A percentile compares a stretch with the other conserved stretches of the same genome.
phyloP scores from a whole-genome alignment of 2,888 invertebrate species.

The Rhamnusium bicolor region DNA sequence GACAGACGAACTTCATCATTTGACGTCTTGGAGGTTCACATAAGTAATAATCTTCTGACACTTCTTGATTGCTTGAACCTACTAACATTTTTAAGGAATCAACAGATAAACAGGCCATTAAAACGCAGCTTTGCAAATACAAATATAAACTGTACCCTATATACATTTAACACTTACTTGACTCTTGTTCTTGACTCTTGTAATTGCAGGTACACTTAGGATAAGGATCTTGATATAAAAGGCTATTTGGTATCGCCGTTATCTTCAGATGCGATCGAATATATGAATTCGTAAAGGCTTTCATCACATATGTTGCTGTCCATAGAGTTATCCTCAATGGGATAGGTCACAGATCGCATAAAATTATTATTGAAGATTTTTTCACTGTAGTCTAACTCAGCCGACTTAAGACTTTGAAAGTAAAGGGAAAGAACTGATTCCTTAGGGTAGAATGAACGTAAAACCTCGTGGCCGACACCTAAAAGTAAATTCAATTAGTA shows the following conservation, averaged over 20 bases:
- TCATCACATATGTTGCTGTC: slow-evolving; percentile 46
- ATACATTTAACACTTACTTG: background rate
- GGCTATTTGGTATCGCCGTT: slow-evolving; percentile 53
- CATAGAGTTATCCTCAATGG: slow-evolving; percentile 5
- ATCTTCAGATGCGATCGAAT: slow-evolving; percentile 31
- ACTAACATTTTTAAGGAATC: background rate
- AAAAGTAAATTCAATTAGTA: no score
- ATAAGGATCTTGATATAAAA: slow-evolving; percentile 64
- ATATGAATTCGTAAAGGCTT: slow-evolving; percentile 43
- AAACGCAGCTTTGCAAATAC: no score
- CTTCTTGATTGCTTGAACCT: background rate
- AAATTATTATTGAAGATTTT: slow-evolving; percentile 33
- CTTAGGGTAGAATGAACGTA: slow-evolving; percentile 59
- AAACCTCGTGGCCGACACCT: slow-evolving; percentile 63
- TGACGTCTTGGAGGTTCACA: background rate
- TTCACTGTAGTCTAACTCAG: slow-evolving; percentile 54
- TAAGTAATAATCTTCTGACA: slow-evolving; percentile 16
- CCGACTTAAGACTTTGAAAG: slow-evolving; percentile 61
- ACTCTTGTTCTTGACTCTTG: background rate
- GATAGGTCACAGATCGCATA: slow-evolving; percentile 10
- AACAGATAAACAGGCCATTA: no score
- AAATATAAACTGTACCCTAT: background rate
- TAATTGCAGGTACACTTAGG: slow-evolving; percentile 60
- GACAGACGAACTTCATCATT: slow-evolving; percentile 49
- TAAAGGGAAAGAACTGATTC: slow-evolving; percentile 62